phyloP scores from a whole-genome alignment of 2,113 vertebrate genomes.

The Notiomystis cincta region DNA sequence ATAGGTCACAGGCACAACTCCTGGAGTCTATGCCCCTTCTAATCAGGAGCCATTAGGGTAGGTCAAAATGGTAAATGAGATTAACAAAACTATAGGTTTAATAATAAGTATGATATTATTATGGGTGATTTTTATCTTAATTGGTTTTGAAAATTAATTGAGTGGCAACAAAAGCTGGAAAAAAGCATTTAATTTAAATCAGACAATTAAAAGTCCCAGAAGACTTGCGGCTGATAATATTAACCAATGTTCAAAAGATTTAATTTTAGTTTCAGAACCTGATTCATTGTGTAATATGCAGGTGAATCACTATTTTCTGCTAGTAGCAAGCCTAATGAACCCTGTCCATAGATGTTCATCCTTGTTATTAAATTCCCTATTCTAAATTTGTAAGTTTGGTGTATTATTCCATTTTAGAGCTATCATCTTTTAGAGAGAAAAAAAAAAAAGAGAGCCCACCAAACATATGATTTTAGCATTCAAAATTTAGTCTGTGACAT shows the following conservation, averaged over 20 bases:
- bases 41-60: constrained; percentile 40
- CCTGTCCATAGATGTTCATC: background rate
- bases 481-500: background rate
- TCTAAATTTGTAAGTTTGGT: background rate
- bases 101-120: constrained; percentile 59
- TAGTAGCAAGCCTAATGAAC: constrained; percentile 1
- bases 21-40: background rate
- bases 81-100: constrained; percentile 53
- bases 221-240: constrained; percentile 37
- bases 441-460: background rate
- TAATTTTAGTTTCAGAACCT: constrained; percentile 47
- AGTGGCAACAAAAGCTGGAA: constrained; percentile 60
- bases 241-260: constrained; percentile 63
- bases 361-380: background rate
- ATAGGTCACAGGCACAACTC: background rate
- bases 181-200: constrained; percentile 63
- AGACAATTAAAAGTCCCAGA: constrained; percentile 57
- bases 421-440: background rate
- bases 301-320: constrained; percentile 33
- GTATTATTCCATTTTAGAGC: background rate
- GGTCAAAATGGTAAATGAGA: constrained; percentile 55
- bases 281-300: constrained; percentile 37
- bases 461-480: background rate
- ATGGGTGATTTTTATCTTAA: constrained; percentile 73
- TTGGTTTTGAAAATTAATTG: constrained; percentile 74